Evolutionary conservation across 2,888 invertebrate genomes (phyloP), one percentile per base, ranked within the genome.

Genomic region (Silvanus unidentatus): DNA sequence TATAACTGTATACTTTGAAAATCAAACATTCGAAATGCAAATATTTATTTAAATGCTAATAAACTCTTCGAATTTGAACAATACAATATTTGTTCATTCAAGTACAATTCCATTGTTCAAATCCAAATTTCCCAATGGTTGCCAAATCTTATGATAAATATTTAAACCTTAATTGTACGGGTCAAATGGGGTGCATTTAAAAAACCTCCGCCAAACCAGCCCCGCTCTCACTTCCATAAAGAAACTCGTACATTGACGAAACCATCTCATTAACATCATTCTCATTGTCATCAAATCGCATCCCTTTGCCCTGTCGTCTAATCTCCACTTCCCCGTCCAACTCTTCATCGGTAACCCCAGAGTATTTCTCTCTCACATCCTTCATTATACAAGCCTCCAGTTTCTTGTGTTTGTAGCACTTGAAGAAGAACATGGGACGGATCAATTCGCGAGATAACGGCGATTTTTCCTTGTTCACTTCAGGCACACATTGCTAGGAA

Each of bases 391-490:
- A 84, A 0, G 82, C 81, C 63, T 84, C 83, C 41, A 84, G 61
- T 61, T 84, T 84, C 72, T 84, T 83, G 70, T 84, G 82, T 77
- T 83, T 83, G 67, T 84, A 84, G 57, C 83, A 84, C 47, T 81
- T 77, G 75, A 84, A 84, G 76, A 84, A 84, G 73, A 83, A 82
- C 78, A 82, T 82, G 0, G 82, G 81, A 46, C 78, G 75, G 49
- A 82, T 77, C 36, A 82, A 74, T 60, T 82, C 82, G 39, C 79
- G 75, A 0, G 82, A 81, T 0, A 82, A 72, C 0, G 80, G 80
- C 0, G 80, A 76, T 50, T 77, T 77, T 45, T 81, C 79, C 42
- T 78, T 77, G 51, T 81, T 78, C 16, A 79, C 75, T 54, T 83
- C 82, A 1, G 83, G 83, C 1, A 84, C 79, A 55, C 83, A 84